phyloP scores from a whole-genome alignment of 2,113 vertebrate genomes.

The Neogobius melanostomus region DNA sequence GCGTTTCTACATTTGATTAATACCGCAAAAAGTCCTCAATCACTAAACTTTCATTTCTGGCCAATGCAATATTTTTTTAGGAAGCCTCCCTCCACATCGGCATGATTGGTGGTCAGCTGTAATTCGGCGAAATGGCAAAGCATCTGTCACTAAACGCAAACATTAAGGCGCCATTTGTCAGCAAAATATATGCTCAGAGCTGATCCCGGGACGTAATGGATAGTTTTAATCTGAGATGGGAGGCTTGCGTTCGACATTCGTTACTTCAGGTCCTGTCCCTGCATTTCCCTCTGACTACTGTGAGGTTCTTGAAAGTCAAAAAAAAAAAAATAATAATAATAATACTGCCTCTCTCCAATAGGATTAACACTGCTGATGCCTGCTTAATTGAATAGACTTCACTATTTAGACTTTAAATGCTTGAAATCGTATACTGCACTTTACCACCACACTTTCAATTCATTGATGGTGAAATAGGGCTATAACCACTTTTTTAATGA shows the following conservation, averaged over 20 bases:
- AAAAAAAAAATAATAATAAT: neutral
- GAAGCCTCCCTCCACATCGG: slow-evolving; percentile 34
- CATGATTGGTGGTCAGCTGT: slow-evolving; percentile 58
- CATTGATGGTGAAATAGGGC: slow-evolving; percentile 4
- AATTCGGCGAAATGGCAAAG: slow-evolving; percentile 53
- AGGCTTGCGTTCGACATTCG: slow-evolving; percentile 16
- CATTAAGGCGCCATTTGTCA: slow-evolving; percentile 54
- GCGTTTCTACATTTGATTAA: slow-evolving; percentile 50
- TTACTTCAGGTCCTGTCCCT: slow-evolving; percentile 9
- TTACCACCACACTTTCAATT: neutral
- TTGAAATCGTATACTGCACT: neutral
- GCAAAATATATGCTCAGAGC: slow-evolving; percentile 38
- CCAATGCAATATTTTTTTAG: slow-evolving; percentile 48
- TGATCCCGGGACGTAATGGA: slow-evolving; percentile 38
- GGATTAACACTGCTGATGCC: neutral
- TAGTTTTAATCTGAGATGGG: slow-evolving; percentile 36
- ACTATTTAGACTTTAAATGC: slow-evolving; percentile 3
- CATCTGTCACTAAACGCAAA: slow-evolving; percentile 48
- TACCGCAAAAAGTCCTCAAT: slow-evolving; percentile 53
- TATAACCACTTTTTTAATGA: slow-evolving; percentile 10
- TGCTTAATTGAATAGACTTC: neutral
- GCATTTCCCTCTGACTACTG: slow-evolving; percentile 1
- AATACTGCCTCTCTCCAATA: neutral
- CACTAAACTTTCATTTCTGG: slow-evolving; percentile 58
- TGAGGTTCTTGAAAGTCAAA: neutral